Conservation (phyloP, 2,113 vertebrate species). For the Varanus komodoensis region DNA sequence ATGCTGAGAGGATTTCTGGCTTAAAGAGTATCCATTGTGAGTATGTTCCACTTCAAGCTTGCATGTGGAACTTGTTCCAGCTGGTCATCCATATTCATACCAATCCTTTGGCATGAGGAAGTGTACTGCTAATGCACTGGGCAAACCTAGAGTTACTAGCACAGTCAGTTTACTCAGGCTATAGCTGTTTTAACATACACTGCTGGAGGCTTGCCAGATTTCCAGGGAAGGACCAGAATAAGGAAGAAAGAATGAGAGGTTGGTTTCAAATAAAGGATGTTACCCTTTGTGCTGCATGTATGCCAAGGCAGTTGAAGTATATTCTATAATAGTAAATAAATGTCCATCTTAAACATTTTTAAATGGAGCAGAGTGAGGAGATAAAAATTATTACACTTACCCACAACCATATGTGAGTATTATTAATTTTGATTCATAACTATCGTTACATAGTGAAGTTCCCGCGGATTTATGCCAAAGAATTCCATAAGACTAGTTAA, state of each 20-base stretch:
- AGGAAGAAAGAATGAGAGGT: neutral
- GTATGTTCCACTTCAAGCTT: neutral
- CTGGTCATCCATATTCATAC: conserved; percentile 9
- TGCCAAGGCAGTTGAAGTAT: neutral
- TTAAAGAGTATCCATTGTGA: neutral
- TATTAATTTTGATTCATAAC: too few species aligned
- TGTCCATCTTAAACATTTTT: neutral
- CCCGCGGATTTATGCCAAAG: too few species aligned
- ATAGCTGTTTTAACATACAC: conserved; percentile 40
- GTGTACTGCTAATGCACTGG: neutral
- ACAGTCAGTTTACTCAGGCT: neutral
- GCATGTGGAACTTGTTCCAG: neutral
- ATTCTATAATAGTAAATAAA: neutral
- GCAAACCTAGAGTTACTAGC: conserved; percentile 23
- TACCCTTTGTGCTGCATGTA: neutral
- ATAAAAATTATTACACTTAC: neutral
- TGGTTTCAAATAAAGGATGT: conserved; percentile 47
- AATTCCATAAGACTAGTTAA: too few species aligned
- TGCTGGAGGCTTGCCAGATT: conserved; percentile 50
- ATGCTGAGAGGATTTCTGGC: neutral
- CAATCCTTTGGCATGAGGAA: conserved; percentile 12
- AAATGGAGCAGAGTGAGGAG: neutral
- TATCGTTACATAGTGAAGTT: too few species aligned
- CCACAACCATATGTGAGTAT: too few species aligned
- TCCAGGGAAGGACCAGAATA: conserved; percentile 32